Evolutionary conservation across 2,797 vertebrate genomes (phyloP).

Genomic region (Garrulus glandarius): DNA sequence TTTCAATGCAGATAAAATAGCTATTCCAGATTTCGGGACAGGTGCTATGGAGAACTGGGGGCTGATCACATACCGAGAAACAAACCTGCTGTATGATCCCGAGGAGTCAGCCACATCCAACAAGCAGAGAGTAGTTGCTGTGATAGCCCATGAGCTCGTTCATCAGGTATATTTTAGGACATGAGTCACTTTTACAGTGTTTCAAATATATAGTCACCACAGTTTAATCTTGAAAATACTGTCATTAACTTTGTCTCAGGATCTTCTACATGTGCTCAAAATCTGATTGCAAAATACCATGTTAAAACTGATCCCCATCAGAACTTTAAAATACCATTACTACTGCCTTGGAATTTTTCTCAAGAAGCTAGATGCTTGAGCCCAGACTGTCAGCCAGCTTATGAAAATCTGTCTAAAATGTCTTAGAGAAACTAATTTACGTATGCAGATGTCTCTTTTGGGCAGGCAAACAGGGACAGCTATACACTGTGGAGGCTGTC

Average conservation of each 20-base stretch:
- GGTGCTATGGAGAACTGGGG: conserved; percentile 99
- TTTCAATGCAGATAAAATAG: conserved; percentile 87
- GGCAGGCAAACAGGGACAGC: background rate
- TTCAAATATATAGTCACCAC: background rate
- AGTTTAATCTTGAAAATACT: background rate
- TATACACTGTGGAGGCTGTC: background rate
- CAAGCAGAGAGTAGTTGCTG: conserved; percentile 88
- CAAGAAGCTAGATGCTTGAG: background rate
- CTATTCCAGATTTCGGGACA: conserved; percentile 96
- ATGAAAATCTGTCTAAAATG: background rate
- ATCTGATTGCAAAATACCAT: background rate
- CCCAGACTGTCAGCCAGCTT: background rate
- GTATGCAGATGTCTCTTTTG: conserved; percentile 32
- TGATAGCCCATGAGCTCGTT: conserved; percentile 92
- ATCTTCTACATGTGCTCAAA: background rate
- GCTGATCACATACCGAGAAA: conserved; percentile 93
- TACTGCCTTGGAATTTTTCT: background rate
- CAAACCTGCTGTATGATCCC: conserved; percentile 88
- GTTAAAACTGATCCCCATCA: background rate
- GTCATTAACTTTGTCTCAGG: background rate
- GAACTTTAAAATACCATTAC: background rate
- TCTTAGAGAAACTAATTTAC: conserved; percentile 4
- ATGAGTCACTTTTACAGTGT: background rate
- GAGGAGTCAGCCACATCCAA: conserved; percentile 86
- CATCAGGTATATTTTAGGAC: conserved; percentile 85